A percentile compares a stretch with the other conserved stretches of the same genome.
Conservation (phyloP, 92 coral and sea anemone genomes). For the Scolanthus callimorphus region DNA sequence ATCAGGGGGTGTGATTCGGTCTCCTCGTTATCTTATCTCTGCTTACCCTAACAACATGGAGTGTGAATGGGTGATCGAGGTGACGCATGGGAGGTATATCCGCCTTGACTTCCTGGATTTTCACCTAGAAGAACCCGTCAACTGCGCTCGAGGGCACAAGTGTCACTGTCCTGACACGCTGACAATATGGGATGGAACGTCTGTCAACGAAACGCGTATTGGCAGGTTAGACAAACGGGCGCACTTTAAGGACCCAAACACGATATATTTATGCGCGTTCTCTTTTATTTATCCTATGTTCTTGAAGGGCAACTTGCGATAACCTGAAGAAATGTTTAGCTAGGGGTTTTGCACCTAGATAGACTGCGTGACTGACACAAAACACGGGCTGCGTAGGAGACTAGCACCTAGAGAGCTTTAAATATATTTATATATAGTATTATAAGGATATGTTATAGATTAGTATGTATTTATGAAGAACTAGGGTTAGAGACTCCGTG, state of each 20-base stretch:
- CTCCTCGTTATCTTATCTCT: slow-evolving; percentile 77
- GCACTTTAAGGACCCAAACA: not conserved
- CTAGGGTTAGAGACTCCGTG: too few relatives aligned
- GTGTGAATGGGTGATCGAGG: slow-evolving; percentile 73
- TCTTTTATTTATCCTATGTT: too few relatives aligned
- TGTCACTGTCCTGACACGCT: slow-evolving; percentile 66
- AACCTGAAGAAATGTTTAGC: too few relatives aligned
- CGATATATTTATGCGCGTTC: too few relatives aligned
- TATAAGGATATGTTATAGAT: too few relatives aligned
- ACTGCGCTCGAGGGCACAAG: slow-evolving; percentile 9
- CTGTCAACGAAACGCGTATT: slow-evolving; percentile 50
- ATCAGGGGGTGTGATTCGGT: slow-evolving; percentile 45
- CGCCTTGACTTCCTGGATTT: slow-evolving; percentile 58
- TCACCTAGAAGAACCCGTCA: slow-evolving; percentile 48
- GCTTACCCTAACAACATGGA: slow-evolving; percentile 73
- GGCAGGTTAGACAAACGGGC: slow-evolving; percentile 47
- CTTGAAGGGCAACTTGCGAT: too few relatives aligned
- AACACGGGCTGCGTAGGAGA: too few relatives aligned
- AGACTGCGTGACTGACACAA: too few relatives aligned
- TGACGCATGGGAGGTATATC: slow-evolving; percentile 50
- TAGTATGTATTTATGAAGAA: too few relatives aligned
- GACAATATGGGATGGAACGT: slow-evolving; percentile 84
- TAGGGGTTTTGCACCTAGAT: too few relatives aligned
- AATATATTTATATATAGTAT: too few relatives aligned
- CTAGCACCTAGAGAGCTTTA: too few relatives aligned